phyloP scores from a whole-genome alignment of 1,140 invertebrate species.

The Phenacoccus solenopsis region DNA sequence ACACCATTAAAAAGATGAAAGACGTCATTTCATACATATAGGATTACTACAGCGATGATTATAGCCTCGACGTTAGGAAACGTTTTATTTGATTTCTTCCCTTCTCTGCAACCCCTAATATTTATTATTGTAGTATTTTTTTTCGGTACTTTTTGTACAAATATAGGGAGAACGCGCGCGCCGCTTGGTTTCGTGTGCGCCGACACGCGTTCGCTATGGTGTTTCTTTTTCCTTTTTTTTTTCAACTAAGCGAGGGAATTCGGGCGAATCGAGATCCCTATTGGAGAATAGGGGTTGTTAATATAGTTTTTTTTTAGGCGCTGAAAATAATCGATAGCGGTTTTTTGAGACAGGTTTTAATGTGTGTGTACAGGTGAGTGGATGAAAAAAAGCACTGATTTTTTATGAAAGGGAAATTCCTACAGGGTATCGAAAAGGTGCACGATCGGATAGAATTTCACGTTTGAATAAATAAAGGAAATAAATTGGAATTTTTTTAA shows the following conservation, averaged over 20 bases:
- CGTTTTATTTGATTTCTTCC: slow-evolving; percentile 16
- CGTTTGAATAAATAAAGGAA: no score
- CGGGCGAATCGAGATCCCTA: background rate
- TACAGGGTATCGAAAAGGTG: no score
- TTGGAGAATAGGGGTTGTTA: background rate
- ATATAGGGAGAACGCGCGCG: slow-evolving; percentile 10
- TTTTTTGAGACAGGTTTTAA: background rate
- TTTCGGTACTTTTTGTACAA: background rate
- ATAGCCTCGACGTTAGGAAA: slow-evolving; percentile 8
- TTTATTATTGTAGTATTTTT: slow-evolving; percentile 15
- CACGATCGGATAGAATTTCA: no score
- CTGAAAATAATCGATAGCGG: background rate
- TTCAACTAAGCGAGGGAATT: background rate
- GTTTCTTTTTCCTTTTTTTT: background rate
- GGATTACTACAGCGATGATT: slow-evolving; percentile 11
- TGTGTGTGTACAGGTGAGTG: background rate
- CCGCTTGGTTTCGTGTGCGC: slow-evolving; percentile 4
- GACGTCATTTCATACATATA: slow-evolving; percentile 14
- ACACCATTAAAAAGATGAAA: slow-evolving; percentile 15
- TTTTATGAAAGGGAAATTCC: no score
- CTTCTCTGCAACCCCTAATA: slow-evolving; percentile 13
- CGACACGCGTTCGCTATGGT: slow-evolving; percentile 11
- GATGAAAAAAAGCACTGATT: no score
- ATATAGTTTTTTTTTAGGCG: background rate
- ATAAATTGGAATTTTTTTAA: no score